Evolutionary conservation across 2,888 invertebrate genomes (phyloP), one percentile per base, ranked within the genome.

Genomic region (Tachina fera): DNA sequence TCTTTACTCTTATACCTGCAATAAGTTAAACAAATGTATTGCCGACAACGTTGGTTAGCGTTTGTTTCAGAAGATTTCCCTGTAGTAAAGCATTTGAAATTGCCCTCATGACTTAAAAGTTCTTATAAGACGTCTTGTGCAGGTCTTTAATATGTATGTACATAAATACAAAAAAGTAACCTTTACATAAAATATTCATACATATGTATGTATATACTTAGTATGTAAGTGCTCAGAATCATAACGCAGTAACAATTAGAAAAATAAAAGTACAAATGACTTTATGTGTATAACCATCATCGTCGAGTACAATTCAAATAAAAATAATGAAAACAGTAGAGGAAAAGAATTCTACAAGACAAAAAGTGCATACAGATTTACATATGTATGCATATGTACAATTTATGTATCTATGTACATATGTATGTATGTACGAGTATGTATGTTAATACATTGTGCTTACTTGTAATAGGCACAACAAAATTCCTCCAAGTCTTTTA

Each of bases 231-330:
- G 41, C 58, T 65, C 56, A 79, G 51, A 74, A 72, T 68, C 65
- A 78, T 78, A 72, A 72, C 72, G 58, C 71, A 49, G 53, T 68
- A 77, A 60, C 49, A 68, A 77, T 60, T 70, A 74, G 39, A 75
- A 22, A 65, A 65, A 47, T 45, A 53, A 71, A 65, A 67, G 65
- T 58, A 65, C 39, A 65, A 53, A 71, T 19, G 65, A 67, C 31
- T 77, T 67, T 45, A 39, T 56, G 45, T 14, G 47, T 49, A 49
- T 19, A 41, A 51, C 43, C 61, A 53, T 76, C 51, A n/a, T 19
- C 45, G 43, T 45, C 45, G 56, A 67, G 56, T 65, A 47, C 56
- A 56, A 65, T 56, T 47, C n/a, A 67, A 75, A 47, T 16, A 65
- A 56, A 4, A 58, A 58, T 2, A 6, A 31, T 47, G 14, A 58